Percentiles rank a stretch among this genome's conserved stretches.
phyloP scores from a whole-genome alignment of 2,113 vertebrate genomes.

The Todiramphus chloris region DNA sequence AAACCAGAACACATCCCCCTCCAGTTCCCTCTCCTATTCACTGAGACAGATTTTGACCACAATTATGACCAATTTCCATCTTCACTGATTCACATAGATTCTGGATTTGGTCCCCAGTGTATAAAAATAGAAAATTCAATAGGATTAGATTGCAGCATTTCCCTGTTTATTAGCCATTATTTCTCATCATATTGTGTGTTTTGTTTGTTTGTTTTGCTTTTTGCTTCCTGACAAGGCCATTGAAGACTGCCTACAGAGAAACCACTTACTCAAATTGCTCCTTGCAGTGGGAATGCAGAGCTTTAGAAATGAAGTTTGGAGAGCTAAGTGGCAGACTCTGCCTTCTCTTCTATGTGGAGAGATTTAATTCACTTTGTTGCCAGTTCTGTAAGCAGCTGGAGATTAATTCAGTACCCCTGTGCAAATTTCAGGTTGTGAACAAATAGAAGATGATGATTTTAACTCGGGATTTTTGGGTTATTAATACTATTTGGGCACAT shows the following conservation, averaged over 20 bases:
- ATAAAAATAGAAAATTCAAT: conserved; percentile 31
- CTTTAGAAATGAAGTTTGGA: conserved; percentile 2
- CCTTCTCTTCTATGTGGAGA: neutral
- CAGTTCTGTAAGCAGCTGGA: neutral
- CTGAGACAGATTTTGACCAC: neutral
- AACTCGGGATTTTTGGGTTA: neutral
- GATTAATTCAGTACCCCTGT: neutral
- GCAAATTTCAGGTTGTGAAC: neutral
- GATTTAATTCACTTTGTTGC: neutral
- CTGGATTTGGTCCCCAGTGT: neutral
- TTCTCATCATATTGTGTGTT: conserved; percentile 15
- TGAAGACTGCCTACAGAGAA: conserved; percentile 33
- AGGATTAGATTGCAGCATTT: conserved; percentile 23
- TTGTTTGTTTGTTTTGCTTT: conserved; percentile 33
- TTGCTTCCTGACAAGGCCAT: conserved; percentile 32
- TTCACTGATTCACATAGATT: neutral
- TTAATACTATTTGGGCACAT: neutral
- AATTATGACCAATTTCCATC: conserved; percentile 24
- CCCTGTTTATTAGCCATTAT: conserved; percentile 33
- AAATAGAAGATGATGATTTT: neutral
- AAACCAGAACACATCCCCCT: neutral
- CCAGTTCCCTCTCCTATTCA: neutral
- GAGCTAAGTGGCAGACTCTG: neutral
- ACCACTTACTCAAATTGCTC: conserved; percentile 41
- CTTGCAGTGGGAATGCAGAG: neutral